phyloP scores from a whole-genome alignment of 2,888 invertebrate species.

The Ormyrus rosae region DNA sequence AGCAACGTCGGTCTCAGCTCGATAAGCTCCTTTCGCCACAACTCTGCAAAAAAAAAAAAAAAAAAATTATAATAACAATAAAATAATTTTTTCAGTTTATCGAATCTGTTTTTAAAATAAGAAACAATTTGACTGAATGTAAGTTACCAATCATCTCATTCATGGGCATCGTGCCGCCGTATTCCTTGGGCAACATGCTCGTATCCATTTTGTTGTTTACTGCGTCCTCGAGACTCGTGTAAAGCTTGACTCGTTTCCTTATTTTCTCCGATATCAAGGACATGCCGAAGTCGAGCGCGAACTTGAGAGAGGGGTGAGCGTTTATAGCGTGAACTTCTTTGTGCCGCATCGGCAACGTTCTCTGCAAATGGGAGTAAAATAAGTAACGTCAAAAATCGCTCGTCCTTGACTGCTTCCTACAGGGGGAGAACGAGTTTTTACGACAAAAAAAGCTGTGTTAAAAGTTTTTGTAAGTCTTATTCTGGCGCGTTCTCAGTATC shows the following conservation, averaged over 20 bases:
- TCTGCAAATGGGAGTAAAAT: constrained; percentile 73
- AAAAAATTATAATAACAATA: neutral
- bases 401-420: too few relatives aligned
- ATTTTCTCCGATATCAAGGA: constrained; percentile 87
- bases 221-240: constrained; percentile 80
- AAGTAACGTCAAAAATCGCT: too few relatives aligned
- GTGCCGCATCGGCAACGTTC: constrained; percentile 87
- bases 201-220: constrained; percentile 78
- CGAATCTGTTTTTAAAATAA: neutral
- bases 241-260: constrained; percentile 82
- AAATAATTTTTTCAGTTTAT: neutral
- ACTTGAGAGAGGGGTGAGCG: constrained; percentile 85
- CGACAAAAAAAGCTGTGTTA: too few relatives aligned
- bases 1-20: constrained; percentile 80
- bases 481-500: too few relatives aligned
- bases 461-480: too few relatives aligned
- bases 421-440: too few relatives aligned
- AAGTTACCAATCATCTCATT: constrained; percentile 87
- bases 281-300: constrained; percentile 87
- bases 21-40: constrained; percentile 84
- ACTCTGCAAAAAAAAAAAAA: constrained; percentile 74
- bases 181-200: constrained; percentile 85
- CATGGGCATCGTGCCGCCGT: constrained; percentile 90
- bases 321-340: constrained; percentile 88
- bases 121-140: neutral